Percentiles rank a stretch among this genome's conserved stretches.
Conservation (phyloP, 2,113 vertebrate genomes). For the Isurus oxyrinchus region DNA sequence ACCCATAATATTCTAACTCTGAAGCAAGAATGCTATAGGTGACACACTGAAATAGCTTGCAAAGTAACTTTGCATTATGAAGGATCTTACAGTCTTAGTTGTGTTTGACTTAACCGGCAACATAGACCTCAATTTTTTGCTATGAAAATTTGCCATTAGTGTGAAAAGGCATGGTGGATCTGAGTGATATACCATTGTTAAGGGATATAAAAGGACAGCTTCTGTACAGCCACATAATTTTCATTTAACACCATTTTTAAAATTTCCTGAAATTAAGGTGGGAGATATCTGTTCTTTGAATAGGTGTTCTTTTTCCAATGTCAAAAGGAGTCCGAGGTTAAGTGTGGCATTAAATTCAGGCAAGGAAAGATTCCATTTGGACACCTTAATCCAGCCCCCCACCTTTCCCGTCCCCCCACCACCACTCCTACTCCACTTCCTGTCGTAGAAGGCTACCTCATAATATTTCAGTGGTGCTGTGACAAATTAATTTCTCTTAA, state of each 20-base stretch:
- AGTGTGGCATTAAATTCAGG: background rate
- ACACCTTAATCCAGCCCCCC: too few relatives aligned
- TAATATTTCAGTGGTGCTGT: background rate
- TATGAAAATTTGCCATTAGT: background rate
- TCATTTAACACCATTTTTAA: too few relatives aligned
- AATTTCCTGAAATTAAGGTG: too few relatives aligned
- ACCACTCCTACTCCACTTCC: background rate
- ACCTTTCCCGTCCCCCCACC: too few relatives aligned
- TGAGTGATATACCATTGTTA: background rate
- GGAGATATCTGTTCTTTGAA: too few relatives aligned
- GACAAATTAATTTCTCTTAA: background rate
- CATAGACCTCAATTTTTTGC: background rate
- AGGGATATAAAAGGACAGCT: background rate
- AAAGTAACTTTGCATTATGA: background rate
- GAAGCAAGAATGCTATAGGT: too few relatives aligned
- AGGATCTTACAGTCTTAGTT: background rate
- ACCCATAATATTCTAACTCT: too few relatives aligned
- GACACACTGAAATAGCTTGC: too few relatives aligned
- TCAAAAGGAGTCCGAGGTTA: background rate
- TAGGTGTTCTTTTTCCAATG: too few relatives aligned
- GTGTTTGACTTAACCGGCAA: background rate
- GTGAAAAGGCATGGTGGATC: background rate
- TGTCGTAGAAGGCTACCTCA: background rate
- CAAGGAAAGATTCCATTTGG: background rate
- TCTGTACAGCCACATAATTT: background rate